phyloP scores from a whole-genome alignment of 2,113 vertebrate genomes.

The Cyprinodon brontotheroides region DNA sequence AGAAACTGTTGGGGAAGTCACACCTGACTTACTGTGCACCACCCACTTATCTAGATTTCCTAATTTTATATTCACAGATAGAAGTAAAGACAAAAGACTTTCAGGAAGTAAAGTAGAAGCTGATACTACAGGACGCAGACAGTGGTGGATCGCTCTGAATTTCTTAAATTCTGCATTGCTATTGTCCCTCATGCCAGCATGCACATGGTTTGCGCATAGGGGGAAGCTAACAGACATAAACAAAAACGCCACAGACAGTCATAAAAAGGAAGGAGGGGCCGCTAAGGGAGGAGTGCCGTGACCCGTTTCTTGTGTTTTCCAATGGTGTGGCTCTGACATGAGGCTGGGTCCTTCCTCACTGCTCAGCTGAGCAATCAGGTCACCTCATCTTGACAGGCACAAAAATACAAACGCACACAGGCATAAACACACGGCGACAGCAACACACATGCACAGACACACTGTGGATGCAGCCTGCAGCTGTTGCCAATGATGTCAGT shows the following conservation, averaged over 20 bases:
- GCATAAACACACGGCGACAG: slow-evolving; percentile 37
- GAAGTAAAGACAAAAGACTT: slow-evolving; percentile 59
- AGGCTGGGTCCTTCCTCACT: slow-evolving; percentile 75
- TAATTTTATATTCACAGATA: slow-evolving; percentile 41
- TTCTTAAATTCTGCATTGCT: slow-evolving; percentile 75
- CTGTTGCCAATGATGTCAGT: slow-evolving; percentile 80
- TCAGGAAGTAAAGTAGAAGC: slow-evolving; percentile 70
- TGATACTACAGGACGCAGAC: slow-evolving; percentile 58
- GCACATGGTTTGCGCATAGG: slow-evolving; percentile 13
- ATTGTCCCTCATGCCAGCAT: slow-evolving; percentile 49
- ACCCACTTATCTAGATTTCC: slow-evolving; percentile 31
- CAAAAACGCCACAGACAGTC: slow-evolving; percentile 31
- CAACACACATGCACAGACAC: slow-evolving; percentile 39
- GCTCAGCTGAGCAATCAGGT: slow-evolving; percentile 84
- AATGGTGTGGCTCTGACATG: slow-evolving; percentile 64
- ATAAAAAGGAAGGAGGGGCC: slow-evolving; percentile 32
- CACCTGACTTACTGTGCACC: neutral
- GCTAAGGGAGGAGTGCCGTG: slow-evolving; percentile 56
- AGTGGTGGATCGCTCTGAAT: slow-evolving; percentile 75
- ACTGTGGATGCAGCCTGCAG: slow-evolving; percentile 72
- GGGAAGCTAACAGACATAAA: slow-evolving; percentile 15
- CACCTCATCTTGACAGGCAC: slow-evolving; percentile 74
- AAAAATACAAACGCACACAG: slow-evolving; percentile 47
- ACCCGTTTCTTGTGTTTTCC: slow-evolving; percentile 54
- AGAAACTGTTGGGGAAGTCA: neutral